Evolutionary conservation across 2,797 vertebrate genomes (phyloP).

Genomic region (Vespertilio murinus): DNA sequence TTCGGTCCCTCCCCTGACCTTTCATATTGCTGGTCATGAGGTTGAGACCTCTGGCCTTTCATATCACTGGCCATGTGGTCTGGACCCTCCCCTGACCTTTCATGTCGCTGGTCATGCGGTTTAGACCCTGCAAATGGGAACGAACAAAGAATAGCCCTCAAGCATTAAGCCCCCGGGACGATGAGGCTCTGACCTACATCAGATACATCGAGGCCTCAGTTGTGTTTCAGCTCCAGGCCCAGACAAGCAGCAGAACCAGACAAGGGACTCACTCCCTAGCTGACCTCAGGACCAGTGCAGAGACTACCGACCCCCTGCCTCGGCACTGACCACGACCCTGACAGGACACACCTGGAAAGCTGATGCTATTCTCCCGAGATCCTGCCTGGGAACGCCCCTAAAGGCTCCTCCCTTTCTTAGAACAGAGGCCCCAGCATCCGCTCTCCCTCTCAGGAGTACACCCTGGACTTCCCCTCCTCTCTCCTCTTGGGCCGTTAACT

Average conservation of each 20-base stretch:
- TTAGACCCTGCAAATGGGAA: background rate
- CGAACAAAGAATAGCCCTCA: background rate
- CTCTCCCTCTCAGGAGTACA: background rate
- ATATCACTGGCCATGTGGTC: too few species aligned
- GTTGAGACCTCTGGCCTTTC: background rate
- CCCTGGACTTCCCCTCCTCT: background rate
- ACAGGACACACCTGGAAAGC: background rate
- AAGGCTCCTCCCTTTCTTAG: background rate
- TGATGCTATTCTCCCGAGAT: background rate
- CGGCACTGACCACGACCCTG: background rate
- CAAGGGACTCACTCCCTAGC: background rate
- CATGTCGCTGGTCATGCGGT: too few species aligned
- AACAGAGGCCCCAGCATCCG: background rate
- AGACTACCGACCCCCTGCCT: background rate
- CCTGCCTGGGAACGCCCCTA: background rate
- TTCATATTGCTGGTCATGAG: too few species aligned
- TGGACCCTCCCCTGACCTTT: too few species aligned
- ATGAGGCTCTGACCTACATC: background rate
- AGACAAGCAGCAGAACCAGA: background rate
- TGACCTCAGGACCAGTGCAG: background rate
- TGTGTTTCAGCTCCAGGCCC: background rate
- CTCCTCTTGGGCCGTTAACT: background rate
- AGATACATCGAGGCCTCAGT: background rate
- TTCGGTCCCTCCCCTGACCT: too few species aligned
- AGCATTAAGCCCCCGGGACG: background rate